These are phyloP conservation scores for Phyllotis vaccarum DNA, from an alignment of 2,797 vertebrate genomes.

Conservation along the genomic window DNA sequence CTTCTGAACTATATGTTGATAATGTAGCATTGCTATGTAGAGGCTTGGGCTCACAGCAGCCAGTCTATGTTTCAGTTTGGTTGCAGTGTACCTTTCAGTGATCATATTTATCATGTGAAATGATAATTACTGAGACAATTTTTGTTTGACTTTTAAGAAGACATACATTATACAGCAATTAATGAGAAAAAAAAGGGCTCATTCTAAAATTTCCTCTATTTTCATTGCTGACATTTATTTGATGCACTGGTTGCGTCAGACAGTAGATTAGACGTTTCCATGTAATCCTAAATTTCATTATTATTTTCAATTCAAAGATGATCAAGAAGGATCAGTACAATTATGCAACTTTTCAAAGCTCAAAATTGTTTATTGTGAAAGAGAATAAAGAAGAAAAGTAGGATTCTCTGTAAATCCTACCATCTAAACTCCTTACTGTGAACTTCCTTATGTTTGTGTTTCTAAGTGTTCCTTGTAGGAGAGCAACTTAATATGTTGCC, in stretches of 20 bases:
- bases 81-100: neutral
- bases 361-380: neutral
- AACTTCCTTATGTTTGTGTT: neutral
- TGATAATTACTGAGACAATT: conserved; percentile 16
- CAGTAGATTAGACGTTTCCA: neutral
- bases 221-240: neutral
- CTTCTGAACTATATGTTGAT: conserved; percentile 1
- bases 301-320: neutral
- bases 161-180: neutral
- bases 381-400: conserved; percentile 37
- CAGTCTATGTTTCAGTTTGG: neutral
- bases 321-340: neutral
- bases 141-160: conserved; percentile 60
- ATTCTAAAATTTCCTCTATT: conserved; percentile 19
- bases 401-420: neutral
- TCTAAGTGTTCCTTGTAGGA: neutral
- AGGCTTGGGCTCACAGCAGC: neutral
- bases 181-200: conserved; percentile 46
- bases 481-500: neutral
- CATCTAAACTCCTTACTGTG: neutral
- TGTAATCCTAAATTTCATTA: neutral
- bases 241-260: neutral
- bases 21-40: neutral
- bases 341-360: conserved; percentile 13
- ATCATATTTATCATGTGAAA: conserved; percentile 9